These are phyloP conservation scores for Eutrigla gurnardus DNA, from an alignment of 2,797 vertebrate genomes.

Conservation along the genomic window DNA sequence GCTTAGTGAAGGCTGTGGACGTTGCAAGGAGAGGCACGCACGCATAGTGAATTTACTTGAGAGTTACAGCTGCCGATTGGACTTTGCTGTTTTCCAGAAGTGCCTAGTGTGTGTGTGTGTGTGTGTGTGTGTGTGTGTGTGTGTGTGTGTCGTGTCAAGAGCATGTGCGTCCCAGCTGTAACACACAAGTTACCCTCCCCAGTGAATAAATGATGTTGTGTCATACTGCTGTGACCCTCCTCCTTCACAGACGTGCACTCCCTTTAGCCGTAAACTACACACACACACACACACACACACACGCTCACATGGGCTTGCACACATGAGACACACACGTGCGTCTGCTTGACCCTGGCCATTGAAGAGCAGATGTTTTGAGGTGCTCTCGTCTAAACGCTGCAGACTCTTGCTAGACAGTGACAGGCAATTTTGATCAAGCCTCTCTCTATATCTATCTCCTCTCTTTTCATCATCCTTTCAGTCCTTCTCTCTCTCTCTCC, in stretches of 20 bases:
- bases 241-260: slow-evolving; percentile 29
- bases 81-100: slow-evolving; percentile 53
- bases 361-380: slow-evolving; percentile 68
- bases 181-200: slow-evolving; percentile 56
- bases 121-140: neutral
- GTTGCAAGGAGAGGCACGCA: slow-evolving; percentile 31
- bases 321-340: slow-evolving; percentile 30
- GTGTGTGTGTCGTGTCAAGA: slow-evolving; percentile 19
- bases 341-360: slow-evolving; percentile 44
- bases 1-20: slow-evolving; percentile 63
- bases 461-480: slow-evolving; percentile 42
- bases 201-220: slow-evolving; percentile 80
- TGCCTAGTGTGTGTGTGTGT: slow-evolving; percentile 14
- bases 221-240: slow-evolving; percentile 74
- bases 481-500: slow-evolving; percentile 34
- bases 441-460: slow-evolving; percentile 30
- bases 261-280: slow-evolving; percentile 19
- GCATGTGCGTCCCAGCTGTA: slow-evolving; percentile 71
- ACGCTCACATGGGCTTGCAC: slow-evolving; percentile 7
- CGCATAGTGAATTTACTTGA: slow-evolving; percentile 24
- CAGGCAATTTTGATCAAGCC: slow-evolving; percentile 49
- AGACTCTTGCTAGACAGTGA: slow-evolving; percentile 27
- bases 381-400: slow-evolving; percentile 37
- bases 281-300: neutral
- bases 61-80: slow-evolving; percentile 44